Evolutionary conservation across 2,797 vertebrate species (phyloP).

Genomic region (Clarias platycephalus): DNA sequence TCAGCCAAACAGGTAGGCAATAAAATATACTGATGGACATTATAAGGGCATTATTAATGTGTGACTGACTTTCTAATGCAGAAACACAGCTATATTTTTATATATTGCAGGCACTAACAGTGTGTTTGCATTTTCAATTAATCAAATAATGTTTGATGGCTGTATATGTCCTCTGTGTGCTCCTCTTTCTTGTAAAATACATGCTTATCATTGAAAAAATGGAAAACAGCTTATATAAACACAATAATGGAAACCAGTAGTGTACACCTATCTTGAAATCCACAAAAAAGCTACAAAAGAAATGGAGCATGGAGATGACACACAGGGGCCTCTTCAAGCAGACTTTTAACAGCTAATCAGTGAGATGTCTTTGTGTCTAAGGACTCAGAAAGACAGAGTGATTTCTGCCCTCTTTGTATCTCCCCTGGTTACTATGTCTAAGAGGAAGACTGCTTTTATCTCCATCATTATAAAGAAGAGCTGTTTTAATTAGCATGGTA

Average conservation of each 20-base stretch:
- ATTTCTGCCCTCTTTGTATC: conserved; percentile 39
- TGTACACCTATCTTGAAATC: neutral
- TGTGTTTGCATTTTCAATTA: neutral
- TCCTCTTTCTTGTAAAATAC: neutral
- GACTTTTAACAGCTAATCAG: conserved; percentile 26
- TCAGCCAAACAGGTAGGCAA: conserved; percentile 38
- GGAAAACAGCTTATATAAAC: too few species aligned
- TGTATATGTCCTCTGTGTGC: neutral
- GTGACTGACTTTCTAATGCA: conserved; percentile 9
- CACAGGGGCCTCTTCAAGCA: neutral
- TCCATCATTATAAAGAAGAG: neutral
- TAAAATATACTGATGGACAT: conserved; percentile 31
- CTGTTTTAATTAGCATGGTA: neutral
- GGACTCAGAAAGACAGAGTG: conserved; percentile 13
- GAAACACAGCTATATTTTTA: neutral
- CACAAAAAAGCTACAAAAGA: neutral
- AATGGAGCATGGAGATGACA: conserved; percentile 5
- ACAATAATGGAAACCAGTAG: neutral
- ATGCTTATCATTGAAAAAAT: neutral
- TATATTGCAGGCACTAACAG: neutral
- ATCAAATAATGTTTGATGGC: neutral
- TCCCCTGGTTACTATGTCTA: conserved; percentile 35
- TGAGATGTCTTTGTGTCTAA: conserved; percentile 29
- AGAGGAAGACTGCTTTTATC: conserved; percentile 4
- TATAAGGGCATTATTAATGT: conserved; percentile 21